Evolutionary conservation across 2,888 invertebrate genomes (phyloP).

Genomic region (Agrochola circellaris): DNA sequence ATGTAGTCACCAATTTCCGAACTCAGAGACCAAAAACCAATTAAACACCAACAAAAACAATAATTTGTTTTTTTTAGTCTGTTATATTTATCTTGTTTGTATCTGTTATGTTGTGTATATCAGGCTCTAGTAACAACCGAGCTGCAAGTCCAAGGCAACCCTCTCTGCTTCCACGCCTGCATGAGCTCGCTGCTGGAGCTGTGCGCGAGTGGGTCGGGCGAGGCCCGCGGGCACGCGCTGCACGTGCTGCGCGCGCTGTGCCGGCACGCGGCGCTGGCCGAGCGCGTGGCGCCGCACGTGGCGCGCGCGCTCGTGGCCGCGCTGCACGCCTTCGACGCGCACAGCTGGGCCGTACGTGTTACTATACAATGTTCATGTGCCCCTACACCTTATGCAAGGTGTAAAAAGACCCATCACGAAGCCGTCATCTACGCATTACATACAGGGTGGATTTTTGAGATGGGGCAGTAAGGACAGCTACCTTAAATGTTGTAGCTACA

Average conservation of each 20-base stretch:
- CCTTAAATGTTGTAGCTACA: no score
- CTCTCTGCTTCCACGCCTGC: slow-evolving; percentile 90
- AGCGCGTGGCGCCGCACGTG: slow-evolving; percentile 91
- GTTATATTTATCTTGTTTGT: no score
- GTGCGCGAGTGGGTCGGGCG: slow-evolving; percentile 73
- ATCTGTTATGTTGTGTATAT: no score
- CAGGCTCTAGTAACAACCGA: slow-evolving; percentile 95
- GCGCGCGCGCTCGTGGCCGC: slow-evolving; percentile 93
- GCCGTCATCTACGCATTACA: neutral
- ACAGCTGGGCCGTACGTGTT: slow-evolving; percentile 93
- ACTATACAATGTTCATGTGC: neutral
- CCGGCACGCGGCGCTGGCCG: slow-evolving; percentile 94
- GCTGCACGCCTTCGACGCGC: slow-evolving; percentile 93
- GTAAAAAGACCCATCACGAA: neutral
- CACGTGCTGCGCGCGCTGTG: slow-evolving; percentile 96
- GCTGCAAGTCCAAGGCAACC: slow-evolving; percentile 89
- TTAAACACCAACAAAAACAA: no score
- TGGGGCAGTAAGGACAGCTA: no score
- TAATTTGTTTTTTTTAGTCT: no score
- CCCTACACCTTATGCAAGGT: neutral
- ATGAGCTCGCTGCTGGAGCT: slow-evolving; percentile 90
- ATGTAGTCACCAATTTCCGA: no score
- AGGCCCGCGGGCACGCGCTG: slow-evolving; percentile 94
- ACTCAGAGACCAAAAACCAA: no score
- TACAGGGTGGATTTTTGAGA: no score